Base-by-base conservation (phyloP, 2,113 vertebrate species). In the Leucopsar rothschildi region DNA sequence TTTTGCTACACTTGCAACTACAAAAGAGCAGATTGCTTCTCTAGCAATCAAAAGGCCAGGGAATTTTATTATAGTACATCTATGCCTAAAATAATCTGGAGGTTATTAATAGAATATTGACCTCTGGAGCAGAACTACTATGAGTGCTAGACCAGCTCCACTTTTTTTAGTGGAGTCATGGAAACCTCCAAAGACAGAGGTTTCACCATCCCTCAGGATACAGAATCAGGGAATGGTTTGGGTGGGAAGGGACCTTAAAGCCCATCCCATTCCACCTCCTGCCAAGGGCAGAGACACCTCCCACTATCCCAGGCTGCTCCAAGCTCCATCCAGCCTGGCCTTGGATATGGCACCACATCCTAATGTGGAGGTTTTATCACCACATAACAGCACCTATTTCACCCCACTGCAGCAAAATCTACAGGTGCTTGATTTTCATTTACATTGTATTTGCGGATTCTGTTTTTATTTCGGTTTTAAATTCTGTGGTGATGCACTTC, bases 401-500 rank as follows among this genome's bases (percentile, higher is more conserved):
- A 65, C 39, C 60, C 63, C 7, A 8, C 42, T 63, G 16, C 29
- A 90, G 23, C 40, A 33, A 80, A 29, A 80, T n/a, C 65, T 21
- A 42, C 2, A 69, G 31, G 13, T 66, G 35, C 33, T n/a, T 70
- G 33, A 20, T 57, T 85, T 76, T 65, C 6, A 61, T 53, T 87
- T 61, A n/a, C 24, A 40, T 7, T 42, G 8, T 17, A 37, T 31
- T 47, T 50, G 59, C 50, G 80, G 82, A 80, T 42, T 66, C 42
- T 1, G 1, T 17, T 82, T 89, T 73, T 18, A 82, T 61, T 82
- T 27, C 15, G 37, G 39, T 68, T 88, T 70, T 66, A 80, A 88
- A 86, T 77, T 80, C 37, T 0, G 0, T 5, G 11, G 28, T 33
- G 59, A 68, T 10, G n/a, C 3, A 0, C 27, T 90, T 79, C 61